Conservation (phyloP, 2,797 vertebrate species). For the Petrocephalus schoutedeni region DNA sequence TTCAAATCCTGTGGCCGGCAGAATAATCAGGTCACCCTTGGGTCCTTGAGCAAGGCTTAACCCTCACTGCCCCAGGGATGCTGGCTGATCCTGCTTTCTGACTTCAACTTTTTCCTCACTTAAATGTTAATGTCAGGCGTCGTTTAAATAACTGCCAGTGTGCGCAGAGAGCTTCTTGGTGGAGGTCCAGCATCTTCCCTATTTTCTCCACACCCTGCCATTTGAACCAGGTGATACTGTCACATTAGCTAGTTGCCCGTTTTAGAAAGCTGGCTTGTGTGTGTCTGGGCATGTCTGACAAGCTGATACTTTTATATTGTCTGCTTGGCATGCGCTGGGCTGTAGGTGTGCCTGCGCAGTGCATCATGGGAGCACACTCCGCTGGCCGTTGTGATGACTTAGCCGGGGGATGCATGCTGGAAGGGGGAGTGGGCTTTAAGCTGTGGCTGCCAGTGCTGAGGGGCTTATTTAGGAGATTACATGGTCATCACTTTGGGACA, state of each 20-base stretch:
- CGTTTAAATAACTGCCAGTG: background rate
- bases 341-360: background rate
- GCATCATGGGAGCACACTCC: conserved; percentile 14
- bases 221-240: background rate
- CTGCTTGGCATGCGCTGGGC: background rate
- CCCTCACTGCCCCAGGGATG: background rate
- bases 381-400: conserved; percentile 30
- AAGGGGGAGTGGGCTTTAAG: conserved; percentile 69
- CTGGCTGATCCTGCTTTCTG: background rate
- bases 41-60: conserved; percentile 7
- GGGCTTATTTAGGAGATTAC: conserved; percentile 78
- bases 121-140: conserved; percentile 3
- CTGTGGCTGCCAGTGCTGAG: conserved; percentile 59
- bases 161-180: background rate
- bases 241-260: background rate
- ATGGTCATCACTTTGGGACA: conserved; percentile 73
- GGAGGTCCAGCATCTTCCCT: background rate
- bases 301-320: background rate
- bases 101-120: conserved; percentile 5
- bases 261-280: background rate
- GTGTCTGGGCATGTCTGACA: background rate
- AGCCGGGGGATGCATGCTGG: conserved; percentile 64
- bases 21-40: background rate
- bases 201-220: background rate
- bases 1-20: conserved; percentile 4